phyloP scores from a whole-genome alignment of 2,888 invertebrate species.

The Drosophila mayaguana region DNA sequence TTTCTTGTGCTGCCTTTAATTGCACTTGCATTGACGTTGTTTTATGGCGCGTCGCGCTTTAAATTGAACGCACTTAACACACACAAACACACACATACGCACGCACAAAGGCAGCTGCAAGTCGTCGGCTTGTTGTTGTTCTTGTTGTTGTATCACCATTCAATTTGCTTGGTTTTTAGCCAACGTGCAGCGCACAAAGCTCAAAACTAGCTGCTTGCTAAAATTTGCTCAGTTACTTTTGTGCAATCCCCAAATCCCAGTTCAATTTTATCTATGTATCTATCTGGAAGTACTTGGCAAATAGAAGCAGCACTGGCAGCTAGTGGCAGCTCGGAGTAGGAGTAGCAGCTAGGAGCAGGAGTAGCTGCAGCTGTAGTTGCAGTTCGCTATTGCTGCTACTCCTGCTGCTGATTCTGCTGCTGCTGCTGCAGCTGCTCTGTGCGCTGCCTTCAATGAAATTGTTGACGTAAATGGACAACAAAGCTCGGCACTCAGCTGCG shows the following conservation, averaged over 20 bases:
- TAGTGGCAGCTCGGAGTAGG: not conserved
- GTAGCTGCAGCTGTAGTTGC: slow-evolving; percentile 6
- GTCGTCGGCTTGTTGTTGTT: slow-evolving; percentile 2
- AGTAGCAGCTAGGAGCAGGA: not conserved
- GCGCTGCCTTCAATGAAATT: slow-evolving; percentile 67
- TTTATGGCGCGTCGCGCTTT: slow-evolving; percentile 58
- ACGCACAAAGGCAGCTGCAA: not conserved
- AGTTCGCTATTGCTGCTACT: not conserved
- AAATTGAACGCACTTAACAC: slow-evolving; percentile 57
- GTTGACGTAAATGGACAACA: slow-evolving; percentile 79
- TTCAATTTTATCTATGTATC: slow-evolving; percentile 81
- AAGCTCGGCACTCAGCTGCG: slow-evolving; percentile 72
- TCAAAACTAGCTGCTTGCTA: slow-evolving; percentile 70
- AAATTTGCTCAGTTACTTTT: slow-evolving; percentile 81
- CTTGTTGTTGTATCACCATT: slow-evolving; percentile 59
- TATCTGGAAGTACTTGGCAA: slow-evolving; percentile 76
- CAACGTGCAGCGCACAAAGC: slow-evolving; percentile 46
- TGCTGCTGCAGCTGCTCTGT: slow-evolving; percentile 12
- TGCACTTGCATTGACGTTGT: slow-evolving; percentile 39
- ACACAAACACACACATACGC: slow-evolving; percentile 14
- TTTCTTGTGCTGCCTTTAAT: slow-evolving; percentile 63
- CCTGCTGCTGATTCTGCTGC: not conserved
- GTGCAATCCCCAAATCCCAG: slow-evolving; percentile 81
- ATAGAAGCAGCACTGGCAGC: slow-evolving; percentile 44
- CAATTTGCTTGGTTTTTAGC: slow-evolving; percentile 66